Conservation (phyloP, 2,797 vertebrate genomes). For the Heteromormyrus szaboi region DNA sequence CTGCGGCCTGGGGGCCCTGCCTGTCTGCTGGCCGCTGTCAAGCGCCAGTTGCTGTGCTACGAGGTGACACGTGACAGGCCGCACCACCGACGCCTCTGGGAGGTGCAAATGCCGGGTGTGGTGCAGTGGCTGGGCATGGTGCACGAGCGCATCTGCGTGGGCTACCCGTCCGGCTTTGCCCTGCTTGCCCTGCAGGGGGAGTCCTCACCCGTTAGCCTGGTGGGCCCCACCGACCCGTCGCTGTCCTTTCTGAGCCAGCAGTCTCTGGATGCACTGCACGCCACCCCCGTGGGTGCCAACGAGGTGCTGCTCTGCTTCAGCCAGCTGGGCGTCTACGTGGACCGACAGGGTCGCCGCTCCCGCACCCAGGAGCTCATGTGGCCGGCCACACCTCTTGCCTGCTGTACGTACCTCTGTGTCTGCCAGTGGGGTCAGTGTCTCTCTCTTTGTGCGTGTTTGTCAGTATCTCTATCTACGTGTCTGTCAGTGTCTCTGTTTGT, state of each 20-base stretch:
- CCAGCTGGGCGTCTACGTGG: constrained; percentile 88
- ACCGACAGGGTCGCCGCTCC: constrained; percentile 81
- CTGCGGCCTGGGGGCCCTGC: constrained; percentile 67
- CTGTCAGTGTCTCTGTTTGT: background rate
- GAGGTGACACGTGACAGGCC: constrained; percentile 83
- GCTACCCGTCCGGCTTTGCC: constrained; percentile 89
- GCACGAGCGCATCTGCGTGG: constrained; percentile 82
- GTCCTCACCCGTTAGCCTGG: constrained; percentile 83
- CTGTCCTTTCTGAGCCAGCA: constrained; percentile 86
- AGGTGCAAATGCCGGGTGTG: constrained; percentile 75
- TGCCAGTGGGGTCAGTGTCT: too few species aligned
- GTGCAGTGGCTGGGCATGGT: constrained; percentile 88
- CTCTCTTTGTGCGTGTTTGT: background rate
- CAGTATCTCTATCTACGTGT: too few species aligned
- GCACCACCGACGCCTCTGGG: constrained; percentile 75
- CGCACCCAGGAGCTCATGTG: constrained; percentile 93
- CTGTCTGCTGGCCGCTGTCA: constrained; percentile 81
- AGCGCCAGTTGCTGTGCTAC: constrained; percentile 83
- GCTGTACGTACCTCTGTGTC: constrained; percentile 74
- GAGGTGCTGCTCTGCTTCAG: constrained; percentile 96
- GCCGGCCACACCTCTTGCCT: constrained; percentile 85
- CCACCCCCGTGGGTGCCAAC: constrained; percentile 72
- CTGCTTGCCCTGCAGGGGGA: constrained; percentile 88
- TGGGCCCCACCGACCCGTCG: constrained; percentile 80
- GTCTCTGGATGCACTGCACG: constrained; percentile 83